These are phyloP conservation scores for Hypomecis atomaria DNA, from an alignment of 2,888 invertebrate species.

Conservation along the genomic window DNA sequence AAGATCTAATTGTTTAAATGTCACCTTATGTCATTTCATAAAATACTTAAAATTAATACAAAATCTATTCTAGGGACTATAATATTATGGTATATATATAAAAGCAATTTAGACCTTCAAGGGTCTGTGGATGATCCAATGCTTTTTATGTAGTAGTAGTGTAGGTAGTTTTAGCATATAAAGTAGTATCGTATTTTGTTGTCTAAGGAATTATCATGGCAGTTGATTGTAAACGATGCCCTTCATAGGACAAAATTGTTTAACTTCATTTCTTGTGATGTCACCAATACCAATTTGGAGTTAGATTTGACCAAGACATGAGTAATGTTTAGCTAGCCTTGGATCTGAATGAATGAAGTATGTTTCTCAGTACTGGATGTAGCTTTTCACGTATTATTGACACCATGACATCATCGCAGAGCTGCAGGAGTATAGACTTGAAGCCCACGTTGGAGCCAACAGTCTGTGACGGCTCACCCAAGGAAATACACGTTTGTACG, in stretches of 20 bases:
- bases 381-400: conserved; percentile 65
- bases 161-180: no score
- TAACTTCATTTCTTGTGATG: conserved; percentile 43
- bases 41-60: no score
- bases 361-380: conserved; percentile 60
- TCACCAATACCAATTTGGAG: conserved; percentile 46
- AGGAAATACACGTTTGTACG: conserved; percentile 68
- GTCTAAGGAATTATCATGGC: conserved; percentile 17
- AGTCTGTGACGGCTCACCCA: conserved; percentile 67
- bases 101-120: no score
- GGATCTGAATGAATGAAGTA: conserved; percentile 55
- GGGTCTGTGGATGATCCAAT: no score
- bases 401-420: conserved; percentile 74
- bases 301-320: conserved; percentile 51
- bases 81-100: no score
- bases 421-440: conserved; percentile 61
- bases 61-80: no score
- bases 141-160: no score
- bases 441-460: conserved; percentile 57
- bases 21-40: no score
- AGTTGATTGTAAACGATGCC: conserved; percentile 46
- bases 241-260: conserved; percentile 24
- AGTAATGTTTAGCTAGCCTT: conserved; percentile 57
- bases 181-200: no score
- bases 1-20: not conserved